Evolutionary conservation across 2,797 vertebrate species (phyloP).

Genomic region (Smutsia temminckii): DNA sequence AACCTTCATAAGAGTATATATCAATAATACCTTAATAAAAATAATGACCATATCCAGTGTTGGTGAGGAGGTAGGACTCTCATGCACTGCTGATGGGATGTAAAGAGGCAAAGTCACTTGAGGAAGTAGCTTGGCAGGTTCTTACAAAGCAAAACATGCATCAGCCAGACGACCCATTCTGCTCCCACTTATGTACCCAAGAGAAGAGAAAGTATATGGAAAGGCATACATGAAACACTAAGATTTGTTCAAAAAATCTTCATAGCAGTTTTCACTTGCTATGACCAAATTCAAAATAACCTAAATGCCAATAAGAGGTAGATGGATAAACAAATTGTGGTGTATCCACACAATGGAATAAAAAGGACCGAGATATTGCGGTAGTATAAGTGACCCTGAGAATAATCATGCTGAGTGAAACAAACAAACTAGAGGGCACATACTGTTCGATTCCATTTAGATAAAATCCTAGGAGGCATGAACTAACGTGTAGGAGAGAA

Average conservation of each 20-base stretch:
- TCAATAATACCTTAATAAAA: no score
- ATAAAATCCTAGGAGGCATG: neutral
- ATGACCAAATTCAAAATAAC: neutral
- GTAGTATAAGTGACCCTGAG: neutral
- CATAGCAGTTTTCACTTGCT: neutral
- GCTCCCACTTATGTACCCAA: neutral
- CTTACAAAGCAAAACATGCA: neutral
- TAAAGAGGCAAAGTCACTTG: neutral
- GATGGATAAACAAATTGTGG: neutral
- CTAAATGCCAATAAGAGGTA: neutral
- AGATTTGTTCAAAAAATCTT: neutral
- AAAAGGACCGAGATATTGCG: neutral
- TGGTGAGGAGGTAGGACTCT: neutral
- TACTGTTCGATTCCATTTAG: neutral
- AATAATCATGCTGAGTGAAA: neutral
- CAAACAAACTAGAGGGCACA: neutral
- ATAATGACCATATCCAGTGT: neutral
- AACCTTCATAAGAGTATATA: no score
- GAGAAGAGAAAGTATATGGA: neutral
- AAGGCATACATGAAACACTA: no score
- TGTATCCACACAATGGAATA: neutral
- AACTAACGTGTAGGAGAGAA: rapidly evolving
- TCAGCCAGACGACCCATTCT: neutral
- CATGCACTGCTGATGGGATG: rapidly evolving
- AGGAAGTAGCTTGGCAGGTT: neutral